Conservation (phyloP, 2,113 vertebrate species). For the Phyllopteryx taeniolatus region DNA sequence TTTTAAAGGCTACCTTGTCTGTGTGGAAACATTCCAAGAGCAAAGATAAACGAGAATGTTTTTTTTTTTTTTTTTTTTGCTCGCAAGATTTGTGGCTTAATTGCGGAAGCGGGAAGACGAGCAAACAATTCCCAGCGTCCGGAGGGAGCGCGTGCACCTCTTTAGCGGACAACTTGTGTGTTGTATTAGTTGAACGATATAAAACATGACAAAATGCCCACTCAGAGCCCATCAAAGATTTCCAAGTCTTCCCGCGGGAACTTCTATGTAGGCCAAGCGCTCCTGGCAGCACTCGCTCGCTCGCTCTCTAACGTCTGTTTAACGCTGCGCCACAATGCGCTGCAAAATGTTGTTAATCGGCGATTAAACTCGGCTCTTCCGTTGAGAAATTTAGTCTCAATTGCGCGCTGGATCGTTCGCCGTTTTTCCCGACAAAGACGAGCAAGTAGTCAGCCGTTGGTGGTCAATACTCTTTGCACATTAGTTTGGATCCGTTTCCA, state of each 20-base stretch:
- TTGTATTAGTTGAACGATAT: constrained; percentile 75
- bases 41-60: no score
- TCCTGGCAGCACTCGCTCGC: constrained; percentile 36
- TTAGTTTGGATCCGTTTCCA: no score
- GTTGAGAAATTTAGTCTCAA: no score
- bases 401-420: no score
- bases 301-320: constrained; percentile 18
- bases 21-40: no score
- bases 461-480: no score
- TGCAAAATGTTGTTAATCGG: neutral
- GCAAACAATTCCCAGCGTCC: constrained; percentile 52
- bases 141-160: constrained; percentile 59
- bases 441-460: no score
- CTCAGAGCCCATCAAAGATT: constrained; percentile 71
- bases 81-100: constrained; percentile 13
- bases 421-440: no score
- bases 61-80: no score
- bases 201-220: constrained; percentile 77
- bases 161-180: constrained; percentile 69
- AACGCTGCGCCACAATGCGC: neutral
- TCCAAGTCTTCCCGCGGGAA: constrained; percentile 62
- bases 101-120: constrained; percentile 31
- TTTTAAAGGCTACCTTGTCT: no score
- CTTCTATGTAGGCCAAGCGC: constrained; percentile 69
- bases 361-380: neutral